phyloP scores from a whole-genome alignment of 64 coral and sea anemone genomes.

The Orbicella faveolata region DNA sequence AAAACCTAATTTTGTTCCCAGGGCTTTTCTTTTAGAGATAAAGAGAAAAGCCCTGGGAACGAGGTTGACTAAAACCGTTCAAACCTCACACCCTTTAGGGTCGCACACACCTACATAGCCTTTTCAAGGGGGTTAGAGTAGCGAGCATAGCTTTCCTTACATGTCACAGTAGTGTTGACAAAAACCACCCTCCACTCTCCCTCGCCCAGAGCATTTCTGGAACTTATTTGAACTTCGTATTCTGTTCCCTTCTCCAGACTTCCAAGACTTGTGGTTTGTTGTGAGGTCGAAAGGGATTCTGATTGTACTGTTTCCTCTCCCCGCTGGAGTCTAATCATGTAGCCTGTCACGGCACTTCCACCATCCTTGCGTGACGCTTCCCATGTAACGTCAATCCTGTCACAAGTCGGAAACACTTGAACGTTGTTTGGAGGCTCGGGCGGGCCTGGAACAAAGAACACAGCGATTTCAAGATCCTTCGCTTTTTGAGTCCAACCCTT shows the following conservation, averaged over 20 bases:
- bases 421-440: constrained; percentile 35
- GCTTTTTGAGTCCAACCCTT: no score
- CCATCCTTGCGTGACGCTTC: constrained; percentile 16
- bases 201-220: neutral
- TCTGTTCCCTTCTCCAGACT: neutral
- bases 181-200: constrained; percentile 22
- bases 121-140: no score
- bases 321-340: neutral
- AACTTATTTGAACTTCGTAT: constrained; percentile 23
- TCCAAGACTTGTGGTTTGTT: neutral
- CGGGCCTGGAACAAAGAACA: neutral
- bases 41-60: no score
- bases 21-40: no score
- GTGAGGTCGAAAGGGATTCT: neutral
- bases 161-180: constrained; percentile 24
- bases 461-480: neutral
- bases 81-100: no score
- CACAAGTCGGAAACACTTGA: neutral
- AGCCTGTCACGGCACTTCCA: constrained; percentile 16
- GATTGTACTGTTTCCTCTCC: constrained; percentile 4
- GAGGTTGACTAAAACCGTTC: no score
- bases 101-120: no score
- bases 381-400: constrained; percentile 17
- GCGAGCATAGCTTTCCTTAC: neutral
- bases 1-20: no score